A percentile compares a stretch with the other conserved stretches of the same genome.
phyloP scores from a whole-genome alignment of 2,797 vertebrate species.

The Takifugu rubripes region DNA sequence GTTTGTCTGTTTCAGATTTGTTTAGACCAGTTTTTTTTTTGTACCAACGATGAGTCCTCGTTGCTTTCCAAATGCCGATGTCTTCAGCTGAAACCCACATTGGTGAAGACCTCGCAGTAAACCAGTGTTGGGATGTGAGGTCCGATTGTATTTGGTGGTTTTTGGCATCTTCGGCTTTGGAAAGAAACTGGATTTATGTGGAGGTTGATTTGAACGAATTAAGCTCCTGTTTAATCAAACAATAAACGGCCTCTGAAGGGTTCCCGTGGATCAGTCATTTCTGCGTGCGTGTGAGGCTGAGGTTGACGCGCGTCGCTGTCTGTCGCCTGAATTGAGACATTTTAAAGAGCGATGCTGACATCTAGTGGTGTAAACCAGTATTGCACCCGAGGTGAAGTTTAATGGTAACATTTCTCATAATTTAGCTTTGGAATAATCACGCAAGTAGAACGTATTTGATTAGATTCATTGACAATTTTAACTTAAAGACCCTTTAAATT shows the following conservation, averaged over 20 bases:
- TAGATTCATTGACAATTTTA: too few species aligned
- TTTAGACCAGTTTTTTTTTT: not conserved
- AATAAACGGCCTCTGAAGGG: constrained; percentile 53
- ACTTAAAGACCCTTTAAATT: too few species aligned
- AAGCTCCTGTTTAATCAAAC: constrained; percentile 50
- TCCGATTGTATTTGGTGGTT: constrained; percentile 83
- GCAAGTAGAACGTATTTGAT: too few species aligned
- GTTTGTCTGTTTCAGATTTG: not conserved
- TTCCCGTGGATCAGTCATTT: constrained; percentile 17
- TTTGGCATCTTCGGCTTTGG: constrained; percentile 58
- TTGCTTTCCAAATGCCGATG: constrained; percentile 52
- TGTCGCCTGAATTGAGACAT: not conserved
- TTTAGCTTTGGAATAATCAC: too few species aligned
- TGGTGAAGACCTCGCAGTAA: constrained; percentile 91
- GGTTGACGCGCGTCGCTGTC: too few species aligned
- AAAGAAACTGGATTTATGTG: constrained; percentile 53
- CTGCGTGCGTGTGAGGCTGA: not conserved
- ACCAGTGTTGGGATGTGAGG: constrained; percentile 85
- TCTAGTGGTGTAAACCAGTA: constrained; percentile 34
- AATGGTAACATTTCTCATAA: too few species aligned
- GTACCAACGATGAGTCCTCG: constrained; percentile 22
- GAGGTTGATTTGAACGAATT: constrained; percentile 27
- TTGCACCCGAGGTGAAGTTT: not conserved
- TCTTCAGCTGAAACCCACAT: constrained; percentile 69
- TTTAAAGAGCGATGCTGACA: constrained; percentile 33